Conservation (phyloP, 2,113 vertebrate genomes). For the Leucoraja erinaceus region DNA sequence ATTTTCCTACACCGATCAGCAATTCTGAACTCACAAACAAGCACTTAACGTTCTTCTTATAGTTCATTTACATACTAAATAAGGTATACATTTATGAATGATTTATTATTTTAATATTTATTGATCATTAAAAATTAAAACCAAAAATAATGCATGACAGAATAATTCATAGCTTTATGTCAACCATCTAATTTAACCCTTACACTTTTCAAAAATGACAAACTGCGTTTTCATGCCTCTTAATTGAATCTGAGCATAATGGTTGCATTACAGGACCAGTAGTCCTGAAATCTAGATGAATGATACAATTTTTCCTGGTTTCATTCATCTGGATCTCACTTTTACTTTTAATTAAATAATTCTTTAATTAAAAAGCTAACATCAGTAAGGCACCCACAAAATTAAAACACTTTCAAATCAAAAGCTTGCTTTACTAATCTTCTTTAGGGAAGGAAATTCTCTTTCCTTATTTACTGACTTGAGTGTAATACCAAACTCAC, state of each 20-base stretch:
- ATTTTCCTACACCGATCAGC: neutral
- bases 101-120: neutral
- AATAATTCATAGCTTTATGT: neutral
- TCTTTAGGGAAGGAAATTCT: too few relatives aligned
- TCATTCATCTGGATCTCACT: too few relatives aligned
- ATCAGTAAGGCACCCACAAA: too few relatives aligned
- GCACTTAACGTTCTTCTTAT: neutral
- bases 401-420: too few relatives aligned
- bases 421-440: too few relatives aligned
- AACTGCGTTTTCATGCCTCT: neutral
- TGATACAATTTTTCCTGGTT: too few relatives aligned
- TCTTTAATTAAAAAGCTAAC: too few relatives aligned
- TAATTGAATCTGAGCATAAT: neutral
- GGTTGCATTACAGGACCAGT: too few relatives aligned
- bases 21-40: neutral
- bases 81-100: slow-evolving; percentile 26
- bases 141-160: neutral
- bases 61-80: neutral
- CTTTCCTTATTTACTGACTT: too few relatives aligned
- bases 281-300: too few relatives aligned
- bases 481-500: too few relatives aligned
- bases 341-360: too few relatives aligned
- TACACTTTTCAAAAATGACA: neutral
- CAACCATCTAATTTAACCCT: neutral
- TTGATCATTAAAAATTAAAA: neutral